Evolutionary conservation across 1,140 invertebrate genomes (phyloP).

Genomic region (Antheraea pernyi): DNA sequence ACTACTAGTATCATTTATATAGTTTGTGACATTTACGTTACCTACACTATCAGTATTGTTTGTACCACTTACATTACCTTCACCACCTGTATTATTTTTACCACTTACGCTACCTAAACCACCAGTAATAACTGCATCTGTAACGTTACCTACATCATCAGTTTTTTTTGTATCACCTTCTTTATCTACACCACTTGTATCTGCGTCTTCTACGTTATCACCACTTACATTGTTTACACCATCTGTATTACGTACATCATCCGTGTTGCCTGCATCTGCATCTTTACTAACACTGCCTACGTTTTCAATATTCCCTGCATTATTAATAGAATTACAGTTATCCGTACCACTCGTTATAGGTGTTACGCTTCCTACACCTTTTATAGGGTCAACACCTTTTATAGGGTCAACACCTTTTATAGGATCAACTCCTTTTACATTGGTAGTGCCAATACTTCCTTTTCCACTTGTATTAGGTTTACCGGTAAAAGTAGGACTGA

Average conservation of each 20-base stretch:
- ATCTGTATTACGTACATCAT: neutral
- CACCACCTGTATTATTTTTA: neutral
- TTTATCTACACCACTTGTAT: neutral
- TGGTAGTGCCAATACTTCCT: neutral
- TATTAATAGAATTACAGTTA: neutral
- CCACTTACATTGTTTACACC: neutral
- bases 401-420: slow-evolving; percentile 4
- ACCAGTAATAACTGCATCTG: neutral
- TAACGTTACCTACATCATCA: neutral
- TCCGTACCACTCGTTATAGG: neutral
- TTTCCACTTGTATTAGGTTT: neutral
- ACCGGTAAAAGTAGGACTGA: neutral
- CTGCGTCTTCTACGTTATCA: neutral
- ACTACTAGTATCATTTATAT: neutral
- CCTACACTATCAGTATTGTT: slow-evolving; percentile 2
- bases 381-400: too few relatives aligned
- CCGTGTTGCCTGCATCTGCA: neutral
- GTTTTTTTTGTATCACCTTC: neutral
- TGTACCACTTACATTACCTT: neutral
- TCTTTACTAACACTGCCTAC: neutral
- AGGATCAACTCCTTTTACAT: slow-evolving; percentile 5
- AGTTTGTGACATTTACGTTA: neutral
- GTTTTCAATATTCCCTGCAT: neutral
- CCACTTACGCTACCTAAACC: slow-evolving; percentile 5
- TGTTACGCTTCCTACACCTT: slow-evolving; percentile 1